Evolutionary conservation across 2,113 vertebrate species (phyloP).

Genomic region (Bostrychus sinensis): DNA sequence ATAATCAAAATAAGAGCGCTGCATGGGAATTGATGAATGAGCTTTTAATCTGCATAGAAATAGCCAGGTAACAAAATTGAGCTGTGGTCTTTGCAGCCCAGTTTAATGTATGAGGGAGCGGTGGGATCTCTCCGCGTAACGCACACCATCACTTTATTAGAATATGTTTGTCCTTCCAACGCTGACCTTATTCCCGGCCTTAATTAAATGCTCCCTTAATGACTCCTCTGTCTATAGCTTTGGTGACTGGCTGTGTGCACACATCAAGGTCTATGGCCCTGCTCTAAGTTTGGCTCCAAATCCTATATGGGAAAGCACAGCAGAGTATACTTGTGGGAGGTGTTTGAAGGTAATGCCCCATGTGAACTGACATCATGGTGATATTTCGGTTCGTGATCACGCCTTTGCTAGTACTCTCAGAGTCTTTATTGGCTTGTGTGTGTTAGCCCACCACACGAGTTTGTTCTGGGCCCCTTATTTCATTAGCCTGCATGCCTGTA

Average conservation of each 20-base stretch:
- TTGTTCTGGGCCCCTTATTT: constrained; percentile 69
- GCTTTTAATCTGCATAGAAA: constrained; percentile 76
- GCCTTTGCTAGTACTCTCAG: neutral
- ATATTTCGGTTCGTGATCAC: constrained; percentile 16
- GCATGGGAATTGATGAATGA: constrained; percentile 70
- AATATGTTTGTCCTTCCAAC: constrained; percentile 82
- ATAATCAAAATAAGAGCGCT: constrained; percentile 60
- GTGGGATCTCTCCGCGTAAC: constrained; percentile 56
- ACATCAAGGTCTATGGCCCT: constrained; percentile 13
- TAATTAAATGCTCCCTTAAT: constrained; percentile 82
- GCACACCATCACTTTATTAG: constrained; percentile 72
- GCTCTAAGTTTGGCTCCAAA: constrained; percentile 1
- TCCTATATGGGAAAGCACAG: neutral
- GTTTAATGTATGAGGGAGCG: constrained; percentile 62
- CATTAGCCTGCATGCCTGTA: constrained; percentile 75
- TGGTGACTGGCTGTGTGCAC: constrained; percentile 47
- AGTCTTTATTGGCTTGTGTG: constrained; percentile 7
- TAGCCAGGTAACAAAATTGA: constrained; percentile 62
- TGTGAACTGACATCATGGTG: constrained; percentile 25
- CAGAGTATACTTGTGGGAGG: constrained; percentile 24
- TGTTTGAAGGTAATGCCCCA: constrained; percentile 13
- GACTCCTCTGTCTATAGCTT: constrained; percentile 69
- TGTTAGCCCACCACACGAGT: constrained; percentile 29
- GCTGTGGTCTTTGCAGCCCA: constrained; percentile 52
- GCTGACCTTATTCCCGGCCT: constrained; percentile 78